phyloP scores from a whole-genome alignment of 2,113 vertebrate genomes.

The Myiagra hebetior region DNA sequence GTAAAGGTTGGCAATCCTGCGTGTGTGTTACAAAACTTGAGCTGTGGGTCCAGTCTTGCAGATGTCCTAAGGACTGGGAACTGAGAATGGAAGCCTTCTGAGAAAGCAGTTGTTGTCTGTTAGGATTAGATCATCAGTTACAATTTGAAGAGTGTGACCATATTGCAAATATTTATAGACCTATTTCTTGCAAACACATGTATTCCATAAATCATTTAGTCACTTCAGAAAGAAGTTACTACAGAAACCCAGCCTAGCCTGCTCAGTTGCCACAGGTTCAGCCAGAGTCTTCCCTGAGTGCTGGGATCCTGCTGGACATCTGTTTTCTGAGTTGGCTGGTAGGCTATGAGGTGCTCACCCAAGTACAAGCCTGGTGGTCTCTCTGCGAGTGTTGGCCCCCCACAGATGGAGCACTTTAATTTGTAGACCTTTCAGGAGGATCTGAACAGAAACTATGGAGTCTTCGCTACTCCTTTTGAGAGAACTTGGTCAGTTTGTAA shows the following conservation, averaged over 20 bases:
- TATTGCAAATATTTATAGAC: not conserved
- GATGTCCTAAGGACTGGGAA: not conserved
- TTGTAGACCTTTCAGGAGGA: not conserved
- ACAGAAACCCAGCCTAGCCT: not conserved
- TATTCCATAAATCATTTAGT: not conserved
- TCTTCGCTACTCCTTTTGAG: not conserved
- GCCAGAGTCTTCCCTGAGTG: not conserved
- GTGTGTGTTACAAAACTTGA: not conserved
- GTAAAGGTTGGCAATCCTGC: not conserved
- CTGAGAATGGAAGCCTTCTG: not conserved
- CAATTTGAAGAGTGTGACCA: not conserved
- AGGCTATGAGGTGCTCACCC: not conserved
- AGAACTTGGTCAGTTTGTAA: not conserved
- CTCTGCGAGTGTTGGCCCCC: not conserved
- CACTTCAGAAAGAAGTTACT: not conserved
- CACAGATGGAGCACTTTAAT: not conserved
- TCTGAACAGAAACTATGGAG: not conserved
- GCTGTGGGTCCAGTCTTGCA: not conserved
- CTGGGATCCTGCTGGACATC: not conserved
- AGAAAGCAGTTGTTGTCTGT: not conserved
- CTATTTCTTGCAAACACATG: rapidly evolving
- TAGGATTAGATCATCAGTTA: not conserved
- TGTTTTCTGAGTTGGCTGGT: not conserved
- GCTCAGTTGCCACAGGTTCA: not conserved
- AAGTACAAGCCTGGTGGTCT: not conserved